Evolutionary conservation across 2,888 invertebrate genomes (phyloP).

Genomic region (Tetropium fuscum): DNA sequence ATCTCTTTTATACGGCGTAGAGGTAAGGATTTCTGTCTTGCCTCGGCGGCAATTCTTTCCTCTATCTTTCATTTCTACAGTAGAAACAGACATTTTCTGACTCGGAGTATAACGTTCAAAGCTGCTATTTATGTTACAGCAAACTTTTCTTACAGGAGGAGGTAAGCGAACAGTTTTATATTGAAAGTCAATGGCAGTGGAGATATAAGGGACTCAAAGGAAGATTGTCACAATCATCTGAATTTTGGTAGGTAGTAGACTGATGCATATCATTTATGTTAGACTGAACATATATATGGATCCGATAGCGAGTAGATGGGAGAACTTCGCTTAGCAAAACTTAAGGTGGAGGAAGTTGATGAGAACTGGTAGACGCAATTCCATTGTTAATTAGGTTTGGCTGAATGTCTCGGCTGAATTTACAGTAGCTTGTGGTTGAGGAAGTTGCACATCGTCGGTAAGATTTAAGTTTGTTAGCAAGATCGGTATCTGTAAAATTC

Average conservation of each 20-base stretch:
- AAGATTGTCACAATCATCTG: neutral
- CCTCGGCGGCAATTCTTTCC: neutral
- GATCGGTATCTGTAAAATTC: neutral
- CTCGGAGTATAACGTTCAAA: neutral
- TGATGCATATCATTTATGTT: neutral
- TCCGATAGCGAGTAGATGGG: neutral
- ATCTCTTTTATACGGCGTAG: constrained; percentile 8
- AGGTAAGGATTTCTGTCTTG: constrained; percentile 24
- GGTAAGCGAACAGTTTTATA: neutral
- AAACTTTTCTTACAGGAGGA: neutral
- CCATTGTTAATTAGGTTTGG: neutral
- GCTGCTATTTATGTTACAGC: constrained; percentile 3
- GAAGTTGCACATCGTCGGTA: neutral
- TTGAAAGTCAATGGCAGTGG: neutral
- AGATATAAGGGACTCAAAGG: neutral
- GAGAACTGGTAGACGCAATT: neutral
- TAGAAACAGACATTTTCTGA: neutral
- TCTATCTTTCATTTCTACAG: neutral
- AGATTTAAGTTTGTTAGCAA: neutral
- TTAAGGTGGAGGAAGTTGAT: neutral
- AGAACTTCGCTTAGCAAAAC: neutral
- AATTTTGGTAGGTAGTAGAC: neutral
- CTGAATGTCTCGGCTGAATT: too few relatives aligned
- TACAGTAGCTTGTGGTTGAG: neutral
- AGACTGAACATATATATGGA: neutral